A percentile compares a stretch with the other conserved stretches of the same genome.
phyloP scores from a whole-genome alignment of 1,140 invertebrate species.

The Brachionus rubens region DNA sequence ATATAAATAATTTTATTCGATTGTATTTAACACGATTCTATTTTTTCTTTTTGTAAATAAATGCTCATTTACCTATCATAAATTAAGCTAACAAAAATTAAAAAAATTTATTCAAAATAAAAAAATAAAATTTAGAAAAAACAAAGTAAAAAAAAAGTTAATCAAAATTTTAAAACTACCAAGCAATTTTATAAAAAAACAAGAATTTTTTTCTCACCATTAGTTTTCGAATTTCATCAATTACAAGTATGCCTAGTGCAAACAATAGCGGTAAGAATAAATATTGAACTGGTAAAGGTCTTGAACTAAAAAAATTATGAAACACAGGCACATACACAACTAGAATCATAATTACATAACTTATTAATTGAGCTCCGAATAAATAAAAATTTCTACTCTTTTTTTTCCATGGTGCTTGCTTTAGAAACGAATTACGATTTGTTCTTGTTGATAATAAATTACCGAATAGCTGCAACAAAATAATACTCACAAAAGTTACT shows the following conservation, averaged over 20 bases:
- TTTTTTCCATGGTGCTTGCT: not conserved
- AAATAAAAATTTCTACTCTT: slow-evolving; percentile 26
- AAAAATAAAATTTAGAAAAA: too few species aligned
- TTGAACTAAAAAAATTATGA: not conserved
- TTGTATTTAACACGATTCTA: too few species aligned
- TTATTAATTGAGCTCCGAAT: not conserved
- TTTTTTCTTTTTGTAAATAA: too few species aligned
- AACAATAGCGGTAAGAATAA: slow-evolving; percentile 13
- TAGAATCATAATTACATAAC: not conserved
- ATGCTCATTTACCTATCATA: too few species aligned
- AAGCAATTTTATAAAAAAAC: slow-evolving; percentile 38
- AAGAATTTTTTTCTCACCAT: slow-evolving; percentile 25
- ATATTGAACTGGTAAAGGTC: slow-evolving; percentile 1
- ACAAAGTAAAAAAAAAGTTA: too few species aligned
- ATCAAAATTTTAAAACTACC: too few species aligned
- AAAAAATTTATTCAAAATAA: too few species aligned
- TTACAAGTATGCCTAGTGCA: not conserved
- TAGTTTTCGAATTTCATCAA: slow-evolving; percentile 24
- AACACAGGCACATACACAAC: slow-evolving; percentile 2
- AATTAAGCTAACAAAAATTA: too few species aligned
- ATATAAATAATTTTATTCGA: too few species aligned
- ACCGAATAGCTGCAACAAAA: not conserved
- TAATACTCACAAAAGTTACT: not conserved
- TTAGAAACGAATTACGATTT: not conserved
- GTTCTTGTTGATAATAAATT: slow-evolving; percentile 37